Conservation (phyloP, 2,888 invertebrate species). For the Drosophila lacicola region DNA sequence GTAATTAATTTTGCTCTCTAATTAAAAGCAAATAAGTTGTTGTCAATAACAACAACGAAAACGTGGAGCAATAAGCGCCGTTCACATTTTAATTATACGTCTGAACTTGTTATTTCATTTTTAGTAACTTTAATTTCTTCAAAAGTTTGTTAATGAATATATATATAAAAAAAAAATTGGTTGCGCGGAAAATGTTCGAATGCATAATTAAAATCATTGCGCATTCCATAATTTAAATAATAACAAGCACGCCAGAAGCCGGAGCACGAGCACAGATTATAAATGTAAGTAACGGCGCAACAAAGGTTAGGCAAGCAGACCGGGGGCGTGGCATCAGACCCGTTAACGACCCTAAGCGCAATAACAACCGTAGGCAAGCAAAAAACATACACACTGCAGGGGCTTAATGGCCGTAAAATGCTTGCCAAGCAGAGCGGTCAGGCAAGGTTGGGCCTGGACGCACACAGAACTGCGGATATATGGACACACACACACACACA, state of each 20-base stretch:
- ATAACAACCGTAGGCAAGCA: slow-evolving; percentile 36
- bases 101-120: slow-evolving; percentile 2
- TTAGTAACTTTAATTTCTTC: slow-evolving; percentile 7
- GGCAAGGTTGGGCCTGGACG: slow-evolving; percentile 59
- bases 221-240: slow-evolving; percentile 68
- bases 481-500: slow-evolving; percentile 21
- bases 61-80: slow-evolving; percentile 38
- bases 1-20: slow-evolving; percentile 50
- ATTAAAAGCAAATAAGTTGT: slow-evolving; percentile 59
- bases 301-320: slow-evolving; percentile 22
- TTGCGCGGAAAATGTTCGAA: slow-evolving; percentile 44
- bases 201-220: slow-evolving; percentile 73
- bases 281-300: slow-evolving; percentile 38
- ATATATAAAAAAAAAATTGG: slow-evolving; percentile 6
- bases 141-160: slow-evolving; percentile 32
- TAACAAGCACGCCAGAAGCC: slow-evolving; percentile 54
- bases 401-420: slow-evolving; percentile 76
- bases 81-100: slow-evolving; percentile 36
- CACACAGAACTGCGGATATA: slow-evolving; percentile 25
- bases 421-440: slow-evolving; percentile 62
- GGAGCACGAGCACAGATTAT: slow-evolving; percentile 53
- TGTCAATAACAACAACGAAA: slow-evolving; percentile 19
- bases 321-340: slow-evolving; percentile 27
- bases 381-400: slow-evolving; percentile 53
- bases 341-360: slow-evolving; percentile 39